Base-by-base conservation (phyloP, 1,140 invertebrate genomes). In the Agrypnia vestita region DNA sequence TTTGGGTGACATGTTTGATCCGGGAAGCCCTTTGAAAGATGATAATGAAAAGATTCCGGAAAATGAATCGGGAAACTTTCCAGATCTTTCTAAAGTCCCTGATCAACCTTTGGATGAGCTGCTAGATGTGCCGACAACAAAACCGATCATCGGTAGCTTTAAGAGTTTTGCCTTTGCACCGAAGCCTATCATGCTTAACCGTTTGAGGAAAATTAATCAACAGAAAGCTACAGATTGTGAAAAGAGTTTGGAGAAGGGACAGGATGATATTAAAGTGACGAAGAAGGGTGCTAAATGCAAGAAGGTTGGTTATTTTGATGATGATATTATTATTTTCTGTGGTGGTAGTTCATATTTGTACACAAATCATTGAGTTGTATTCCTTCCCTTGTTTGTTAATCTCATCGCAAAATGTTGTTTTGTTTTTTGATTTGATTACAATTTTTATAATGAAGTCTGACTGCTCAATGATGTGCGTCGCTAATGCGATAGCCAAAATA, bases 1-100 rank as follows among this genome's bases (percentile, higher is more conserved):
- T 85, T 84, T 89, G 82, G 86, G 87, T 80, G 89, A 90, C 82
- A 89, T 89, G 79, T 90, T 89, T 84, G 88, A 89, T 82, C 88
- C 88, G 11, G 86, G 88, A 46, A 87, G 88, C 75, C 79, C 79
- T 21, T 43, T 62, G 11, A 17, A 9, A 13, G 55, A 76, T 11
- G 12, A 56, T 53, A 71, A 21, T 44, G 19, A 1, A 17, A 76
- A 55, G 10, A 53, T 44, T 59, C 35, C 17, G 21, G 62, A 51
- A 35, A 35, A 35, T 35, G 25, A 15, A 55, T 72, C 11, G 43
- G 25, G 6, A 35, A 35, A 6, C 6, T 19, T 53, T 47, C 25
- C 59, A 19, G 44, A 59, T 15, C 25, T 69, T 53, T 35, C 55
- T 35, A 44, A 51, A 25, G 49, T 77, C 35, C 46, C 55, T 7